Conservation (phyloP, 53 echinoderm and acorn worm genomes). For the Mesocentrotus franciscanus region DNA sequence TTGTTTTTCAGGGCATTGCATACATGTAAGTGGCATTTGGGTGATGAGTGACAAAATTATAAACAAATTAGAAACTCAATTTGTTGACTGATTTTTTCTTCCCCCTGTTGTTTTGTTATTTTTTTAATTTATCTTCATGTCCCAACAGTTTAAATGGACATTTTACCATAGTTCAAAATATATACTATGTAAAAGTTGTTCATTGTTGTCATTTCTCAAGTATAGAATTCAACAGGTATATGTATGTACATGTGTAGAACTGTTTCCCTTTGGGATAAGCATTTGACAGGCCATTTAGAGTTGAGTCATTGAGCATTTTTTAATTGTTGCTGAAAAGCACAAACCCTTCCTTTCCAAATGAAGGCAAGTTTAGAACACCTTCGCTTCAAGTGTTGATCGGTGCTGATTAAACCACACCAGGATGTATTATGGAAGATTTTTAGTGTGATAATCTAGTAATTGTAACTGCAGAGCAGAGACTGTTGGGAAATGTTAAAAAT, state of each 20-base stretch:
- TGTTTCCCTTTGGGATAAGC: background rate
- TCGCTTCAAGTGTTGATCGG: background rate
- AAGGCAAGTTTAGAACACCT: constrained; percentile 15
- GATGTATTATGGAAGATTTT: background rate
- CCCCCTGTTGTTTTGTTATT: background rate
- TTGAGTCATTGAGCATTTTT: background rate
- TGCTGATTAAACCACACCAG: background rate
- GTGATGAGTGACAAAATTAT: too few species aligned
- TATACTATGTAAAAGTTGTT: too few species aligned
- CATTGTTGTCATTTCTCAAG: too few species aligned
- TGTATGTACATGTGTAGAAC: background rate
- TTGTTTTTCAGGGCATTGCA: too few species aligned
- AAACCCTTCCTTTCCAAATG: background rate
- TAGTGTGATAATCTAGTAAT: constrained; percentile 13
- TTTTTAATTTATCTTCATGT: background rate
- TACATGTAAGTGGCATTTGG: too few species aligned
- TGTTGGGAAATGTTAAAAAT: constrained; percentile 12
- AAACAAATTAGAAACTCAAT: too few species aligned
- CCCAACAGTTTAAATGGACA: too few species aligned
- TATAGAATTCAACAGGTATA: too few species aligned
- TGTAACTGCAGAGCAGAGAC: background rate
- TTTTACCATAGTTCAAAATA: too few species aligned
- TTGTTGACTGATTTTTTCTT: background rate
- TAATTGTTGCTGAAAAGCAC: background rate
- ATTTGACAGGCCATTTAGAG: background rate